phyloP scores from a whole-genome alignment of 92 coral and sea anemone genomes.

The Epizoanthus scotinus region DNA sequence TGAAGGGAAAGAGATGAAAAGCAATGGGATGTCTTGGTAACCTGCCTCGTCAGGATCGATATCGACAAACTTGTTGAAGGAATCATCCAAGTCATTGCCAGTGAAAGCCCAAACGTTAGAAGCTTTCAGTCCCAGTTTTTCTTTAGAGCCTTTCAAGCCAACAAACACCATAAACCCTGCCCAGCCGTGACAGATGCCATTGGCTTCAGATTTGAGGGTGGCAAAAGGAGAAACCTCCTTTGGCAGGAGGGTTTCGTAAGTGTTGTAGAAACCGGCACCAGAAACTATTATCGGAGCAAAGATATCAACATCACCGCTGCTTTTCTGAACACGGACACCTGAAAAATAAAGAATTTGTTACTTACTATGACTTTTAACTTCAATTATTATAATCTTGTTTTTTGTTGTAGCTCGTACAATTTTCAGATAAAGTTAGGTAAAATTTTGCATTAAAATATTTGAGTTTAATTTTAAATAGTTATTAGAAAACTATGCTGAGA shows the following conservation, averaged over 20 bases:
- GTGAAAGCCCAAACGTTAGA: constrained; percentile 87
- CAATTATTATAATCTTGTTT: not conserved
- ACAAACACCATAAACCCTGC: constrained; percentile 87
- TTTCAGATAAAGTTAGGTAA: not conserved
- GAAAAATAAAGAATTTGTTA: not conserved
- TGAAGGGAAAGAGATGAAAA: constrained; percentile 92
- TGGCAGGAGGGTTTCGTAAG: constrained; percentile 73
- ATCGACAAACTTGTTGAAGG: constrained; percentile 54
- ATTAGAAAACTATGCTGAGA: no score
- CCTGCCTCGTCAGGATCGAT: constrained; percentile 68
- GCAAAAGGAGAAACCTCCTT: constrained; percentile 43
- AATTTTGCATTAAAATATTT: not conserved
- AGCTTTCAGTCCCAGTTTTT: constrained; percentile 81
- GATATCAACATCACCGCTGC: constrained; percentile 82
- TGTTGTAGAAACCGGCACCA: constrained; percentile 90
- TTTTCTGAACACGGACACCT: constrained; percentile 95
- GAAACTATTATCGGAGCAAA: constrained; percentile 87
- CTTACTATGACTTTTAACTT: not conserved
- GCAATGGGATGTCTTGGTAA: constrained; percentile 76
- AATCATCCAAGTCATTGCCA: constrained; percentile 67
- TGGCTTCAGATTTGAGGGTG: constrained; percentile 49
- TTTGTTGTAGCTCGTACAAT: no score
- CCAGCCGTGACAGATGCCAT: constrained; percentile 78
- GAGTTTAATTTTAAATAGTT: no score
- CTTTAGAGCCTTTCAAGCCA: constrained; percentile 85